phyloP scores from a whole-genome alignment of 2,888 invertebrate species.

The Nomada ferruginata region DNA sequence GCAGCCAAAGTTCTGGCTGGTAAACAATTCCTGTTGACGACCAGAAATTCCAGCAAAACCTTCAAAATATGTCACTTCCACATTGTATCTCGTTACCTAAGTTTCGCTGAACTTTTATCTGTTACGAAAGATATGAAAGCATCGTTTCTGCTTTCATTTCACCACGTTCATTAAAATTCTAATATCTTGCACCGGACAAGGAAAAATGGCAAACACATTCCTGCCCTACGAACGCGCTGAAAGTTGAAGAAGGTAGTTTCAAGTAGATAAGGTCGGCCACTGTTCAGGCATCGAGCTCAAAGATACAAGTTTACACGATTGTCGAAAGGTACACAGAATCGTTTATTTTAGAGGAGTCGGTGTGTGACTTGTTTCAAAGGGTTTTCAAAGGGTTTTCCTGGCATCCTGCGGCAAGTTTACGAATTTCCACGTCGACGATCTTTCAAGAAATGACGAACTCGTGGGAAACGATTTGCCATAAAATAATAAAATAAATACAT shows the following conservation, averaged over 20 bases:
- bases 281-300: not conserved
- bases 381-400: no score
- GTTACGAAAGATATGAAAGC: not conserved
- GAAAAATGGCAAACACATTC: no score
- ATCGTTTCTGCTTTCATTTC: not conserved
- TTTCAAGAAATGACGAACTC: no score
- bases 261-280: not conserved
- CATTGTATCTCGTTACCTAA: not conserved
- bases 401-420: no score
- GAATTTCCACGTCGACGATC: no score
- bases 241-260: not conserved
- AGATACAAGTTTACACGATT: conserved; percentile 26
- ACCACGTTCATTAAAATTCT: no score
- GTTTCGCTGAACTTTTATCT: not conserved
- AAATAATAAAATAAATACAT: no score
- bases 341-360: no score
- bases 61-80: not conserved
- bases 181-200: no score
- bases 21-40: conserved; percentile 8
- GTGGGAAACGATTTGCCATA: no score
- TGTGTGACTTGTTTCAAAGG: no score
- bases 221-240: not conserved
- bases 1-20: conserved; percentile 14
- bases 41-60: not conserved
- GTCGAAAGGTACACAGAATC: conserved; percentile 28